phyloP scores from a whole-genome alignment of 2,888 invertebrate species.

The Abrostola tripartita region DNA sequence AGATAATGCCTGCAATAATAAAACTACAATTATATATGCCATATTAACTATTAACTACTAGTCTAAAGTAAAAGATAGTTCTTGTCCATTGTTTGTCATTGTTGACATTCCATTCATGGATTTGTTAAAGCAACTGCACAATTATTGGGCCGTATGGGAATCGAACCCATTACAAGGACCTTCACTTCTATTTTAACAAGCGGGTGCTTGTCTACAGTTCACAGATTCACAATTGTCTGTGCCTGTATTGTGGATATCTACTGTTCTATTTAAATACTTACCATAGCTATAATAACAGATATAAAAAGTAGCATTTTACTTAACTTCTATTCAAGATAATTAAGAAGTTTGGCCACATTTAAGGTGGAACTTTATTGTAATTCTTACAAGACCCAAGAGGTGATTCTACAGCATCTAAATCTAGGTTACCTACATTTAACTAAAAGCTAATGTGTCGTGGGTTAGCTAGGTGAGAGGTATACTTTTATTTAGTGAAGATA shows the following conservation, averaged over 20 bases:
- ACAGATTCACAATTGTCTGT: background rate
- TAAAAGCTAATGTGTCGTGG: conserved; percentile 9
- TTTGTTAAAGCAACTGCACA: no score
- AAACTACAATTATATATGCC: conserved; percentile 15
- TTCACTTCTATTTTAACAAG: no score
- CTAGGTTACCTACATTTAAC: conserved; percentile 2
- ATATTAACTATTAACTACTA: conserved; percentile 5
- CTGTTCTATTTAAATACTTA: background rate
- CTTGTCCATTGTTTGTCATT: background rate
- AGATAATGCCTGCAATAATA: conserved; percentile 50
- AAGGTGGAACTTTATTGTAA: no score
- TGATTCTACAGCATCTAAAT: conserved; percentile 25
- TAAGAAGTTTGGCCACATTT: no score
- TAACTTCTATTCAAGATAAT: no score
- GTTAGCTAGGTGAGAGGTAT: conserved; percentile 6
- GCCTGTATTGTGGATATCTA: no score
- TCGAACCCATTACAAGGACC: no score
- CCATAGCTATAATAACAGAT: background rate
- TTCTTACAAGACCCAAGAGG: background rate
- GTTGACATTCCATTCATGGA: background rate
- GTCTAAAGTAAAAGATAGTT: background rate
- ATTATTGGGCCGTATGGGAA: no score
- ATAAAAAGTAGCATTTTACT: background rate
- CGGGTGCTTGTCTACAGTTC: no score
- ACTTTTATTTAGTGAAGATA: conserved; percentile 15